Percentiles rank a stretch among this genome's conserved stretches.
These are phyloP conservation scores for Drosophila mimica DNA, from an alignment of 2,888 invertebrate species.

Conservation along the genomic window DNA sequence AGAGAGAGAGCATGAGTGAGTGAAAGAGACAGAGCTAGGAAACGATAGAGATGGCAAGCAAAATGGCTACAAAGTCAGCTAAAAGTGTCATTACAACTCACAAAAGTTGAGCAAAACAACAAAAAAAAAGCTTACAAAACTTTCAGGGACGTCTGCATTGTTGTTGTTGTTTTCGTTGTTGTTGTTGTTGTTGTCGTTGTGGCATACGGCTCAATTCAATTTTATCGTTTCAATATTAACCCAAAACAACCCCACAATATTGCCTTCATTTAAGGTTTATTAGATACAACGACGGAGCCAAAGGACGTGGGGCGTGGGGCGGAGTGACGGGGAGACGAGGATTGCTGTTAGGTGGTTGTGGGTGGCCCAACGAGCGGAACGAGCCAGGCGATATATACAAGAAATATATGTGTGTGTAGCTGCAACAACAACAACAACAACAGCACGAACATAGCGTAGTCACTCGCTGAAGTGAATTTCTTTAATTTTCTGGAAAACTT, in stretches of 20 bases:
- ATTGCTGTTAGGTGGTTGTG: not conserved
- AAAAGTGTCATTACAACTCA: slow-evolving; percentile 81
- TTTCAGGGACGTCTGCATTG: slow-evolving; percentile 70
- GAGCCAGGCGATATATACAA: slow-evolving; percentile 62
- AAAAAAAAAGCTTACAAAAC: slow-evolving; percentile 53
- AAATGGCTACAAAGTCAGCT: slow-evolving; percentile 81
- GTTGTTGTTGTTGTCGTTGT: slow-evolving; percentile 24
- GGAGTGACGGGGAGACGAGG: not conserved
- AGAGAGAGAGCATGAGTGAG: not conserved
- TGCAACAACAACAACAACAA: slow-evolving; percentile 43
- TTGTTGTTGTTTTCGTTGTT: slow-evolving; percentile 22
- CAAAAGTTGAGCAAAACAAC: slow-evolving; percentile 50
- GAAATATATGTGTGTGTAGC: slow-evolving; percentile 52
- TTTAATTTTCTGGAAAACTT: no score
- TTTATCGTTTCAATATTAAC: slow-evolving; percentile 84
- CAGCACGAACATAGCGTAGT: not conserved
- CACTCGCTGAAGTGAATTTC: not conserved
- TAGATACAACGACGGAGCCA: slow-evolving; percentile 71
- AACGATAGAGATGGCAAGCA: slow-evolving; percentile 37
- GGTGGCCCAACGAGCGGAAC: slow-evolving; percentile 65
- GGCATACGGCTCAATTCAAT: slow-evolving; percentile 80
- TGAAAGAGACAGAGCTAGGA: not conserved
- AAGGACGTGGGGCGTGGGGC: slow-evolving; percentile 3
- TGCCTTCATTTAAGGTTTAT: slow-evolving; percentile 84
- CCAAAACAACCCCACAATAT: slow-evolving; percentile 84